Evolutionary conservation across 2,797 vertebrate species (phyloP).

Genomic region (Coreius guichenoti): DNA sequence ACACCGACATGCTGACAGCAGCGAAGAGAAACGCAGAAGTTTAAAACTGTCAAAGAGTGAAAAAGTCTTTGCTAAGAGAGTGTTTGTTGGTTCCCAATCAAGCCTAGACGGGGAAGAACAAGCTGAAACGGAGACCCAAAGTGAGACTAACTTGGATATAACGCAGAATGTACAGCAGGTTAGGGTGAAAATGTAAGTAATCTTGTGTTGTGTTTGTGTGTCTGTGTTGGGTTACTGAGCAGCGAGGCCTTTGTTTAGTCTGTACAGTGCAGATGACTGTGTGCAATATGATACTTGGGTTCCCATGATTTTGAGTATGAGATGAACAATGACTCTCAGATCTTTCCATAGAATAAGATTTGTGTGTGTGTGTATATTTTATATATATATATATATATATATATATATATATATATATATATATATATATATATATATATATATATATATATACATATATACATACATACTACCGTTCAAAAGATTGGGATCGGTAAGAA

Average conservation of each 20-base stretch:
- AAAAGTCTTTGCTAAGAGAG: conserved; percentile 68
- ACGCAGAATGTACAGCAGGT: conserved; percentile 59
- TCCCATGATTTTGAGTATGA: conserved; percentile 71
- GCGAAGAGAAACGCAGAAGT: conserved; percentile 70
- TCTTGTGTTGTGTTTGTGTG: conserved; percentile 36
- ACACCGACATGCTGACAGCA: conserved; percentile 47
- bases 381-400: neutral
- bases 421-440: neutral
- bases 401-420: neutral
- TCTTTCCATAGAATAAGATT: conserved; percentile 42
- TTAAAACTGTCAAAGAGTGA: conserved; percentile 72
- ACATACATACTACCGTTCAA: neutral
- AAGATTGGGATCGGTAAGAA: neutral
- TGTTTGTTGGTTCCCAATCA: conserved; percentile 58
- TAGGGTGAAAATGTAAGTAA: conserved; percentile 72
- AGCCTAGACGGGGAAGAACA: conserved; percentile 60
- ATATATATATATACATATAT: neutral
- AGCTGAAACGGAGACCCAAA: conserved; percentile 7
- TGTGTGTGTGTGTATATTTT: neutral
- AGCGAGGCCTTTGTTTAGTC: conserved; percentile 60
- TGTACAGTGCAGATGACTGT: conserved; percentile 37
- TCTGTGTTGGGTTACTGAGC: conserved; percentile 63
- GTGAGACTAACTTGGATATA: conserved; percentile 39
- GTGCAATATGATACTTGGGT: conserved; percentile 76
- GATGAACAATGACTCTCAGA: conserved; percentile 66